A percentile compares a stretch with the other conserved stretches of the same genome.
These are phyloP conservation scores for Ophioninae sp. DNA, from an alignment of 2,888 invertebrate species.

Conservation along the genomic window DNA sequence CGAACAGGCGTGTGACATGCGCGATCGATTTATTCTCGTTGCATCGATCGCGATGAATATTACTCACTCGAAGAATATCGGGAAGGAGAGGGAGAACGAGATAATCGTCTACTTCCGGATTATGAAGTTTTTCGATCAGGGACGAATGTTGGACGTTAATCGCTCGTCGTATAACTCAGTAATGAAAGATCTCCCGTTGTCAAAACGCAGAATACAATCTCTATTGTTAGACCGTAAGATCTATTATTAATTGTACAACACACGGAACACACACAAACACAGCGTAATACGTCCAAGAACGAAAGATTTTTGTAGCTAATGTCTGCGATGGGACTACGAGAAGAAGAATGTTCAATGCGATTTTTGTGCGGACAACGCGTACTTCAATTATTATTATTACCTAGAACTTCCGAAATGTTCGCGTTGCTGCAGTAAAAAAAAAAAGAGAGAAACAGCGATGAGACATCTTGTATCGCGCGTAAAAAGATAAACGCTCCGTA, in stretches of 20 bases:
- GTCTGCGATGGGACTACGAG: constrained; percentile 42
- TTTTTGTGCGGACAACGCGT: constrained; percentile 55
- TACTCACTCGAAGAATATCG: constrained; percentile 1
- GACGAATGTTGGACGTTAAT: constrained; percentile 42
- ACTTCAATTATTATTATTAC: constrained; percentile 60
- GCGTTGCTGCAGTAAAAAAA: constrained; percentile 62
- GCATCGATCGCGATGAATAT: constrained; percentile 10
- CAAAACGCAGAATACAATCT: constrained; percentile 62
- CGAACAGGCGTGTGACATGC: not conserved
- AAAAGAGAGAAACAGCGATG: not conserved
- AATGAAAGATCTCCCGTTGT: constrained; percentile 49
- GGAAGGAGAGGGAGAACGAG: constrained; percentile 14
- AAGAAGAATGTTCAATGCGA: constrained; percentile 35
- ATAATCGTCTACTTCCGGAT: constrained; percentile 34
- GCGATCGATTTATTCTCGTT: not conserved
- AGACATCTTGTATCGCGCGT: constrained; percentile 41
- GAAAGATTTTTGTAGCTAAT: constrained; percentile 60
- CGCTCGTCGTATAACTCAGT: constrained; percentile 16
- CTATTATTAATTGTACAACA: constrained; percentile 48
- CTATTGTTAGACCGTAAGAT: constrained; percentile 56
- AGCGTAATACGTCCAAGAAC: constrained; percentile 55
- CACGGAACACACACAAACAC: constrained; percentile 22
- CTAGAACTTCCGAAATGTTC: constrained; percentile 73
- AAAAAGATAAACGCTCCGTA: constrained; percentile 23
- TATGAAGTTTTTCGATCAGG: constrained; percentile 8